Percentiles rank a stretch among this genome's conserved stretches.
phyloP scores from a whole-genome alignment of 1,140 invertebrate genomes.

The Lamellibrachia luymesi region DNA sequence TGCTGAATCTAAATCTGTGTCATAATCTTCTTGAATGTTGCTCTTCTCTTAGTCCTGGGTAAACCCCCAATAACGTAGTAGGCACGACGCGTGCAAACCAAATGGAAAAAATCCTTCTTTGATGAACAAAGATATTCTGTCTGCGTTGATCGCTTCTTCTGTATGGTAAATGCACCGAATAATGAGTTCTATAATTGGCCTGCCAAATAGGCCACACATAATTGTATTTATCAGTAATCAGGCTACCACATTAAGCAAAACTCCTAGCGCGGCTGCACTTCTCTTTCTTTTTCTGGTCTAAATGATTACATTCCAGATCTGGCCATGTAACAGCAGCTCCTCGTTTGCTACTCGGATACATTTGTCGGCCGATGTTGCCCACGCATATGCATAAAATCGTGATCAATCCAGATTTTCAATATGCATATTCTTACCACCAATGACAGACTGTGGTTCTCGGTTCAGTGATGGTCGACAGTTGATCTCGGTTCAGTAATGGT shows the following conservation, averaged over 20 bases:
- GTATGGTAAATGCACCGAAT: not conserved
- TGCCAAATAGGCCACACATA: not conserved
- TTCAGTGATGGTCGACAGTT: not conserved
- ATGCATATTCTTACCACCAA: not conserved
- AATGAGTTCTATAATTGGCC: not conserved
- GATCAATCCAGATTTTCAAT: not conserved
- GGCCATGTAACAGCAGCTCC: not conserved
- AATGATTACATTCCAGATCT: not conserved
- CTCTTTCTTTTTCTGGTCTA: not conserved
- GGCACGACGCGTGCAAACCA: not conserved
- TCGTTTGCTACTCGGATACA: not conserved
- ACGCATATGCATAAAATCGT: not conserved
- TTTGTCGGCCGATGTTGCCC: not conserved
- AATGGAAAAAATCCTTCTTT: not conserved
- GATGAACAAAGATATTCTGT: not conserved
- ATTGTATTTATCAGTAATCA: not conserved
- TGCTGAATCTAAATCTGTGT: not conserved
- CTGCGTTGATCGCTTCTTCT: not conserved
- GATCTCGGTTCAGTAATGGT: not conserved
- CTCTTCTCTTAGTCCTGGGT: too few species aligned
- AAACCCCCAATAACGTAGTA: too few species aligned
- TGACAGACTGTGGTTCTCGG: not conserved
- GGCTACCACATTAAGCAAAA: not conserved
- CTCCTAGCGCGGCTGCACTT: not conserved
- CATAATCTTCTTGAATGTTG: not conserved